Conservation (phyloP, 2,113 vertebrate genomes). For the Thunnus thynnus region DNA sequence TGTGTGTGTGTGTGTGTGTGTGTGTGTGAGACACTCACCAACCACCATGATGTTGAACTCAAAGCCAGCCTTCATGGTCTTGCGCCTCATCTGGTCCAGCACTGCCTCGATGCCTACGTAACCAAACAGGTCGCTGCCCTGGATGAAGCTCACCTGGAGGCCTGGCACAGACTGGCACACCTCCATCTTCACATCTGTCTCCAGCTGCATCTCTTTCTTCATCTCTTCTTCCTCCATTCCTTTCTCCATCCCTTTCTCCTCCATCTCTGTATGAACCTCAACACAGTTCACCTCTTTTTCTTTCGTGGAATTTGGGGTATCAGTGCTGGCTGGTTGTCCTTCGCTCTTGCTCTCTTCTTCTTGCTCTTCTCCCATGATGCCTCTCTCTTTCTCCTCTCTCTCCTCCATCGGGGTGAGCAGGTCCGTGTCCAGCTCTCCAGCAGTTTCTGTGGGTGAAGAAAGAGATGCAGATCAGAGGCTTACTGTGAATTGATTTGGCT, state of each 20-base stretch:
- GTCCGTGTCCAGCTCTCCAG: slow-evolving; percentile 66
- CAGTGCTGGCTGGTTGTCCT: not conserved
- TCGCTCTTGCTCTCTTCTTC: slow-evolving; percentile 15
- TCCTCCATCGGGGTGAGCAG: slow-evolving; percentile 78
- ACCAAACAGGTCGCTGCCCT: slow-evolving; percentile 85
- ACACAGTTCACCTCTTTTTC: slow-evolving; percentile 16
- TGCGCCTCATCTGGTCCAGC: slow-evolving; percentile 95
- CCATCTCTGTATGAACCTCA: slow-evolving; percentile 34
- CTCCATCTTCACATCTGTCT: slow-evolving; percentile 58
- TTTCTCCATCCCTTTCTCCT: slow-evolving; percentile 61
- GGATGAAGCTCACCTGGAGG: slow-evolving; percentile 69
- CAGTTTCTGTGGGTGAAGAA: slow-evolving; percentile 58
- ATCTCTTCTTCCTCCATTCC: slow-evolving; percentile 55
- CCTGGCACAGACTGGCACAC: slow-evolving; percentile 41
- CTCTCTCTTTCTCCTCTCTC: slow-evolving; percentile 53
- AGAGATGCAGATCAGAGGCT: not conserved
- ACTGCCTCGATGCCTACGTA: slow-evolving; percentile 95
- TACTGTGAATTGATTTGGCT: not conserved
- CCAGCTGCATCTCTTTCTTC: slow-evolving; percentile 42
- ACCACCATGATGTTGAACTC: slow-evolving; percentile 99
- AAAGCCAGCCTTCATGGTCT: slow-evolving; percentile 96
- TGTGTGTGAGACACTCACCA: slow-evolving; percentile 84
- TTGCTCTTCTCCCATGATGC: slow-evolving; percentile 29
- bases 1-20: no score
- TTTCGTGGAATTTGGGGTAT: not conserved